Conservation (phyloP, 2,113 vertebrate genomes). For the Caranx ignobilis region DNA sequence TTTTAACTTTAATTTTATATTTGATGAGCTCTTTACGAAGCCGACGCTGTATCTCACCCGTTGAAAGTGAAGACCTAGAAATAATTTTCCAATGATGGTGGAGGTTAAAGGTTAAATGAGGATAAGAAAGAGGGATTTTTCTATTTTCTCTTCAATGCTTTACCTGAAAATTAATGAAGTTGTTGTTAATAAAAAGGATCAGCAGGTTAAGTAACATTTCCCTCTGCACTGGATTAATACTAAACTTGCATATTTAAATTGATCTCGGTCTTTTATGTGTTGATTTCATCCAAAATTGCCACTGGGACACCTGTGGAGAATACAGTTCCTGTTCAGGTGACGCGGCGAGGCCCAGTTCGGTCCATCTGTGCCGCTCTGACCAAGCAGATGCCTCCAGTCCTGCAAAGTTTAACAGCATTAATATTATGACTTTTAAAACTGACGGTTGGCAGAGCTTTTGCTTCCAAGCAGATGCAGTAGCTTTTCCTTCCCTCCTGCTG, state of each 20-base stretch:
- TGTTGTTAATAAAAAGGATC: constrained; percentile 30
- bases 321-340: neutral
- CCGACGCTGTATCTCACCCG: neutral
- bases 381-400: constrained; percentile 3
- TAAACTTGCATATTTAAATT: constrained; percentile 28
- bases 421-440: constrained; percentile 28
- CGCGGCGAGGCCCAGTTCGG: neutral
- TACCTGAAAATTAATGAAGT: constrained; percentile 42
- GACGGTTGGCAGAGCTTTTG: neutral
- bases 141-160: constrained; percentile 14
- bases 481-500: constrained; percentile 10
- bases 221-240: constrained; percentile 4
- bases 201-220: constrained; percentile 23
- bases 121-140: constrained; percentile 11
- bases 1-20: constrained; percentile 27
- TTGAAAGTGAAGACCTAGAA: constrained; percentile 19
- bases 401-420: constrained; percentile 32
- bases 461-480: neutral
- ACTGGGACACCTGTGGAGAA: constrained; percentile 7
- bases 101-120: constrained; percentile 60
- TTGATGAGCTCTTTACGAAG: constrained; percentile 22
- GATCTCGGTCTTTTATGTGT: constrained; percentile 20
- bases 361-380: neutral
- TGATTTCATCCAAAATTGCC: constrained; percentile 31
- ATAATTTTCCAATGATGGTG: constrained; percentile 15